A percentile compares a stretch with the other conserved stretches of the same genome.
phyloP scores from a whole-genome alignment of 2,888 invertebrate species.

The Amblyteles armatorius region DNA sequence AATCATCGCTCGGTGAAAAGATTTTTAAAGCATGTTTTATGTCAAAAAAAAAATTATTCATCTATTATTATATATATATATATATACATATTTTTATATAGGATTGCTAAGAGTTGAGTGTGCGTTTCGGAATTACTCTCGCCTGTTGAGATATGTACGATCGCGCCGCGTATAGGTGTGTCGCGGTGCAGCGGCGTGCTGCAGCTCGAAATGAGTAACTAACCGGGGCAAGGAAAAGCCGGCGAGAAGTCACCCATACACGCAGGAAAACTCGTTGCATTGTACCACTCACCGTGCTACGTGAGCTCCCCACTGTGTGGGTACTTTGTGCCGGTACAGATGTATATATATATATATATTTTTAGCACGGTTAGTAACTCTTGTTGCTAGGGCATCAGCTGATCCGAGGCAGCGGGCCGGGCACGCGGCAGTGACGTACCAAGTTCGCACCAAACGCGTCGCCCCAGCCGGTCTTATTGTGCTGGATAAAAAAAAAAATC shows the following conservation, averaged over 20 bases:
- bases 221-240: constrained; percentile 21
- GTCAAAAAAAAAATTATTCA: neutral
- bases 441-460: constrained; percentile 62
- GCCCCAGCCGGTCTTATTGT: constrained; percentile 64
- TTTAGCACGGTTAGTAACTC: constrained; percentile 80
- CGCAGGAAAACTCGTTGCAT: constrained; percentile 41
- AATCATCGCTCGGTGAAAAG: neutral
- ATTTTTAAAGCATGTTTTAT: neutral
- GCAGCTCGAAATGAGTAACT: constrained; percentile 27
- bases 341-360: constrained; percentile 68
- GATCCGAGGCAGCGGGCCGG: constrained; percentile 76
- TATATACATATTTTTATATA: neutral
- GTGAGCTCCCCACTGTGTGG: constrained; percentile 31
- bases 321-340: constrained; percentile 24
- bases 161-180: neutral
- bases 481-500: too few relatives aligned
- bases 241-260: constrained; percentile 16
- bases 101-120: neutral
- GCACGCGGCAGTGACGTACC: constrained; percentile 66
- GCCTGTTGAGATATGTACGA: neutral
- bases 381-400: constrained; percentile 84
- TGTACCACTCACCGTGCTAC: constrained; percentile 25
- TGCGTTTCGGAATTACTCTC: neutral
- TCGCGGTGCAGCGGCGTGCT: constrained; percentile 4
- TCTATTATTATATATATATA: neutral